A percentile compares a stretch with the other conserved stretches of the same genome.
Evolutionary conservation across 2,113 vertebrate genomes (phyloP).

Genomic region (Ceyx cyanopectus): DNA sequence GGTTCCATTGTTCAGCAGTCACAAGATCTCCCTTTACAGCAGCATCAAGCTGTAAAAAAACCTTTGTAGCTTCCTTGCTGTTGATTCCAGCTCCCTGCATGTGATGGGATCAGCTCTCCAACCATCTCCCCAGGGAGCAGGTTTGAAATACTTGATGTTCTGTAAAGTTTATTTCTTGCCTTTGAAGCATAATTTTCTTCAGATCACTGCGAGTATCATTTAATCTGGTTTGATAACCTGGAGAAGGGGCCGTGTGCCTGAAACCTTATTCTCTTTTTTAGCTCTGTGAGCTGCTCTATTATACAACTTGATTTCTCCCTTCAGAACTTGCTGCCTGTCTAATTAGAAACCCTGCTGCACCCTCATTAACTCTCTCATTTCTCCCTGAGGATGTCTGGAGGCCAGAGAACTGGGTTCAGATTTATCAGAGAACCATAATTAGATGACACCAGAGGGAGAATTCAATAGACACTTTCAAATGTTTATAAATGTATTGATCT

Average conservation of each 20-base stretch:
- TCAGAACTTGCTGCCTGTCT: slow-evolving; percentile 1
- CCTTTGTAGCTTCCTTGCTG: neutral
- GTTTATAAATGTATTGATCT: neutral
- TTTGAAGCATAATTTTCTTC: slow-evolving; percentile 16
- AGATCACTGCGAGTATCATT: slow-evolving; percentile 1
- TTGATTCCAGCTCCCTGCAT: rapidly evolving
- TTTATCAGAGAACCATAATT: neutral
- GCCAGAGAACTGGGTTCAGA: neutral
- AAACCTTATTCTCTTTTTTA: neutral
- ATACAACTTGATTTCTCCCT: neutral
- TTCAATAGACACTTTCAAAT: neutral
- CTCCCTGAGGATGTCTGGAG: slow-evolving; percentile 21
- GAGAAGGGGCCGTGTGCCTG: neutral
- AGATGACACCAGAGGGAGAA: neutral
- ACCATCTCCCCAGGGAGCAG: neutral
- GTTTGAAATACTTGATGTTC: neutral
- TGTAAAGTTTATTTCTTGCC: slow-evolving; percentile 41
- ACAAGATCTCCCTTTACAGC: neutral
- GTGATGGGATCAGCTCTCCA: neutral
- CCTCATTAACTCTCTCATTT: slow-evolving; percentile 6
- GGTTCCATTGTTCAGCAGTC: neutral
- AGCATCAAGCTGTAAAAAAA: neutral
- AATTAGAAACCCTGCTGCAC: slow-evolving; percentile 20
- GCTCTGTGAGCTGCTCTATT: neutral
- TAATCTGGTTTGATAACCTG: slow-evolving; percentile 21